Evolutionary conservation across 2,113 vertebrate genomes (phyloP), one percentile per base, ranked within the genome.

Genomic region (Cynoglossus semilaevis): DNA sequence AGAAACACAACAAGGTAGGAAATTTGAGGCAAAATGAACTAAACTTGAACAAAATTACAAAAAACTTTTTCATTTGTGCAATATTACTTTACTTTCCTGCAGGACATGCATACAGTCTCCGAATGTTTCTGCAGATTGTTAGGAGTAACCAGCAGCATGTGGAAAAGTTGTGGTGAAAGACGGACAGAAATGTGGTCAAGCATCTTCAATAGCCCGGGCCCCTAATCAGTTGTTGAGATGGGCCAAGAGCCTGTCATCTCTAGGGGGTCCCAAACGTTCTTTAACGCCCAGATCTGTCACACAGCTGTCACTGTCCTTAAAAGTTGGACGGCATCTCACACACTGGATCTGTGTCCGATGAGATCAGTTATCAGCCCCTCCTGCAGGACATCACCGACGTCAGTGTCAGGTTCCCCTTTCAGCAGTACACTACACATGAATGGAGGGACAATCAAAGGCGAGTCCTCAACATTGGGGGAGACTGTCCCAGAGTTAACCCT

Each of bases 271-370:
- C 58, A 56, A 81, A 70, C 11, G 44, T 85, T 76, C 68, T 80
- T 69, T 51, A 65, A 69, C 54, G 61, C 81, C 68, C 63, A 60
- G 82, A 83, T 89, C 86, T 78, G 71, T 87, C 84, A 81, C 79
- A 84, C 89, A 89, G 81, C 88, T 90, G 88, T 81, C 82, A 75
- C 83, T 84, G 87, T 90, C 85, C 74, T 84, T 90, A 85, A 87
- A 50, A 51, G 74, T 65, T 40, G 55, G 52, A 71, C 77, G 77
- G 22, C 67, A 14, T 73, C 75, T 75, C 57, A 45, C 60, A 63
- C 73, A 59, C 81, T 83, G 78, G 80, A 85, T 79, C 81, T 57
- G 45, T 53, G 72, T 13, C 72, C 65, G 77, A 86, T 81, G 86
- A 86, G 80, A 78, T 66, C 67, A 69, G 85, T 76, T 79, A 83